phyloP scores from a whole-genome alignment of 2,113 vertebrate species.

The Passerina amoena region DNA sequence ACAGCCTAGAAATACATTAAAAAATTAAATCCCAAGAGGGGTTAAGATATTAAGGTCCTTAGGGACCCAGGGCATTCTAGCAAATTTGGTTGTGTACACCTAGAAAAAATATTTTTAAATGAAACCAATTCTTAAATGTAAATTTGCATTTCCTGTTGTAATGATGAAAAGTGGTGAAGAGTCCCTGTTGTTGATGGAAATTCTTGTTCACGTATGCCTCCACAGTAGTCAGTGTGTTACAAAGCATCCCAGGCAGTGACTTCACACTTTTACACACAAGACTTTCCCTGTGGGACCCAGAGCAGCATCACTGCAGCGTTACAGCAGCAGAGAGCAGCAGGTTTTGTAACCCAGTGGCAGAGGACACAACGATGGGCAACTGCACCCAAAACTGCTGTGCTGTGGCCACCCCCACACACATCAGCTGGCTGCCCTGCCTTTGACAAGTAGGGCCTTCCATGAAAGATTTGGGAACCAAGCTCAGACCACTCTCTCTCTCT shows the following conservation, averaged over 20 bases:
- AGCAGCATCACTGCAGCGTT: neutral
- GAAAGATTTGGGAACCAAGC: neutral
- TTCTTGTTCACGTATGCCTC: neutral
- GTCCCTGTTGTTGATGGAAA: neutral
- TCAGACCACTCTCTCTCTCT: neutral
- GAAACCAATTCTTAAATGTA: neutral
- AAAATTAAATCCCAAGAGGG: neutral
- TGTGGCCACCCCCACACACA: neutral
- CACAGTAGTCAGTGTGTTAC: rapidly evolving
- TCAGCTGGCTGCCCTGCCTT: neutral
- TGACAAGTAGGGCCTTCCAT: neutral
- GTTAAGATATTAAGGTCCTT: neutral
- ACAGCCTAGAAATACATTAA: neutral
- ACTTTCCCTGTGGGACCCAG: neutral
- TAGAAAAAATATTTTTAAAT: neutral
- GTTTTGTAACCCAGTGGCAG: neutral
- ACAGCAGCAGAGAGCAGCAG: neutral
- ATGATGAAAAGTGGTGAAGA: neutral
- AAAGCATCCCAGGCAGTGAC: neutral
- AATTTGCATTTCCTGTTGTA: neutral
- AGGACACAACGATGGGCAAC: neutral
- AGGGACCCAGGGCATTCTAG: neutral
- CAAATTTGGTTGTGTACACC: neutral
- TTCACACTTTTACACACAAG: neutral
- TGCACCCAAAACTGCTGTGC: neutral